phyloP scores from a whole-genome alignment of 2,113 vertebrate species.

The Neoarius graeffei region DNA sequence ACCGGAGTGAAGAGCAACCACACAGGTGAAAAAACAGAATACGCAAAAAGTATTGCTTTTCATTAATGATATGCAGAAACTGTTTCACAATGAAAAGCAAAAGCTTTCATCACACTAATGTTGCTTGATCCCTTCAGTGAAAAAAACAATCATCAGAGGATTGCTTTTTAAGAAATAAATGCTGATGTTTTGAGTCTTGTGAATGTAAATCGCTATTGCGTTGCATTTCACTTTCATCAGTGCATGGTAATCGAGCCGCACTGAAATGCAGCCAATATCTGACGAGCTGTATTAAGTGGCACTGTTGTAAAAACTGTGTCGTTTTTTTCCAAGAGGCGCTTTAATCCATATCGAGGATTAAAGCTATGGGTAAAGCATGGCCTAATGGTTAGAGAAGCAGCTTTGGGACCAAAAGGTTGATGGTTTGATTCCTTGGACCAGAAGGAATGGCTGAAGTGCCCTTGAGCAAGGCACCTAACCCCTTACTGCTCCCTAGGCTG shows the following conservation, averaged over 20 bases:
- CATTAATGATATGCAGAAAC: neutral
- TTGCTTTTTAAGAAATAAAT: neutral
- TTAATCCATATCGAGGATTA: neutral
- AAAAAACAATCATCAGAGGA: neutral
- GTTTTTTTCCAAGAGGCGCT: neutral
- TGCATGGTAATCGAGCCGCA: neutral
- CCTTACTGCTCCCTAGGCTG: too few relatives aligned
- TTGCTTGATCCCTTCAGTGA: neutral
- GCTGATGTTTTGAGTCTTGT: neutral
- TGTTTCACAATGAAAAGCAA: neutral
- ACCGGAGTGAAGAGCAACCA: neutral
- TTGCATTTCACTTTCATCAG: neutral
- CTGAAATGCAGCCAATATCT: neutral
- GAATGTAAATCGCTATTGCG: neutral
- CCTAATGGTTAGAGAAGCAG: too few relatives aligned
- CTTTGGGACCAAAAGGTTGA: too few relatives aligned
- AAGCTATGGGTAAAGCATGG: too few relatives aligned
- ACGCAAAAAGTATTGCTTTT: neutral
- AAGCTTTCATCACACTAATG: neutral
- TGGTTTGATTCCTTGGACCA: too few relatives aligned
- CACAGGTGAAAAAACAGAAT: neutral
- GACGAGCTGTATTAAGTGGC: neutral
- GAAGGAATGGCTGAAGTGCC: too few relatives aligned
- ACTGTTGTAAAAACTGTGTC: neutral
- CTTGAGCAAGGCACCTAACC: too few relatives aligned